Conservation (phyloP, 2,797 vertebrate genomes). For the Channallabes apus region DNA sequence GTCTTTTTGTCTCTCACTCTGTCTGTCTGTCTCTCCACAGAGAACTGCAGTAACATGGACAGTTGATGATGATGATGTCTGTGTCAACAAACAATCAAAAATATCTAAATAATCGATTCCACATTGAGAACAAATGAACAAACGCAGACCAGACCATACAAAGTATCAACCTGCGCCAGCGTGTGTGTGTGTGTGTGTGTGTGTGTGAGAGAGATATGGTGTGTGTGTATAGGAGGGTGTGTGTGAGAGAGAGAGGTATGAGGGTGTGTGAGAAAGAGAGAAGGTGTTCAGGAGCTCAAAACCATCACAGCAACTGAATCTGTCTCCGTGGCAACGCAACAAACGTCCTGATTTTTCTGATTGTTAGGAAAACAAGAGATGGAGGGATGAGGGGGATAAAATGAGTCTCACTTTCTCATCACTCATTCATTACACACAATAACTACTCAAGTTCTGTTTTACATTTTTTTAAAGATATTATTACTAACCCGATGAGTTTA, state of each 20-base stretch:
- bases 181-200: constrained; percentile 47
- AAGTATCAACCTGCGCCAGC: constrained; percentile 7
- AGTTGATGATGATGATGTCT: constrained; percentile 93
- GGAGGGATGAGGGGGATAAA: background rate
- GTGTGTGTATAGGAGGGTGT: background rate
- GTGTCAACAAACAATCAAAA: constrained; percentile 77
- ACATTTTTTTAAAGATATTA: background rate
- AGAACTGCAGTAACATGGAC: constrained; percentile 99
- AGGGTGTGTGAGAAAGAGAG: background rate
- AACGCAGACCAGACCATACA: constrained; percentile 56
- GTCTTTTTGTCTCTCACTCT: background rate
- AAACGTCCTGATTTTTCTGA: background rate
- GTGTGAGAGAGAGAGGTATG: background rate
- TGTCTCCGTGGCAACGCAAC: constrained; percentile 2
- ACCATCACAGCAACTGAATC: background rate
- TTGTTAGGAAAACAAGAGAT: background rate
- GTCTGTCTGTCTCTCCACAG: constrained; percentile 67
- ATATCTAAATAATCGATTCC: constrained; percentile 61
- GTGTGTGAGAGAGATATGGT: constrained; percentile 12
- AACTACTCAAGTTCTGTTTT: background rate
- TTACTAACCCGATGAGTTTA: constrained; percentile 2
- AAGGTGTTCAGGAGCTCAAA: background rate
- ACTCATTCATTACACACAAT: background rate
- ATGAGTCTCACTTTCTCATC: background rate
- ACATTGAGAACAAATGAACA: constrained; percentile 62